A percentile compares a stretch with the other conserved stretches of the same genome.
These are phyloP conservation scores for Lophotriccus pileatus DNA, from an alignment of 2,797 vertebrate species.

Conservation along the genomic window DNA sequence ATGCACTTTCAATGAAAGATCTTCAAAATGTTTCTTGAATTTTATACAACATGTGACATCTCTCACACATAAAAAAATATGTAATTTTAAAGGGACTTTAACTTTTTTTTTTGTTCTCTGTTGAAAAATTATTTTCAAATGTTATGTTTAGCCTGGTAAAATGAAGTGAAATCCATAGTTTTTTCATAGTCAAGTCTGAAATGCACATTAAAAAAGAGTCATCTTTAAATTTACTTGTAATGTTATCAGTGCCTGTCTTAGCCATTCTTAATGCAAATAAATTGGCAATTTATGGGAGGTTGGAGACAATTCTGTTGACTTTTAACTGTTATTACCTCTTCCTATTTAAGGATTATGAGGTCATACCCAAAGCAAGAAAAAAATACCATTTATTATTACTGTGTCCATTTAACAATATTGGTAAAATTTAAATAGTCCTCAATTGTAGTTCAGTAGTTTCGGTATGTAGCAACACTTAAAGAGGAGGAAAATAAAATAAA, in stretches of 20 bases:
- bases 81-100: background rate
- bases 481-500: background rate
- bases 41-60: background rate
- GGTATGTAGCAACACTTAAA: background rate
- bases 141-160: background rate
- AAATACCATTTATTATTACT: background rate
- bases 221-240: background rate
- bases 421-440: background rate
- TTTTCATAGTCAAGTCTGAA: background rate
- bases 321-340: background rate
- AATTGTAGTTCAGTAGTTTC: background rate
- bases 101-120: background rate
- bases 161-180: background rate
- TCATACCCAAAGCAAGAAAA: background rate
- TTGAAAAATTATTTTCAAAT: background rate
- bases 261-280: background rate
- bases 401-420: background rate
- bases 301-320: background rate
- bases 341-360: background rate
- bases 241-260: background rate
- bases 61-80: background rate
- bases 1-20: background rate
- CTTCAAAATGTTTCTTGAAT: background rate
- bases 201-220: background rate
- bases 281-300: background rate